phyloP scores from a whole-genome alignment of 2,888 invertebrate genomes.

The Carabus problematicus region DNA sequence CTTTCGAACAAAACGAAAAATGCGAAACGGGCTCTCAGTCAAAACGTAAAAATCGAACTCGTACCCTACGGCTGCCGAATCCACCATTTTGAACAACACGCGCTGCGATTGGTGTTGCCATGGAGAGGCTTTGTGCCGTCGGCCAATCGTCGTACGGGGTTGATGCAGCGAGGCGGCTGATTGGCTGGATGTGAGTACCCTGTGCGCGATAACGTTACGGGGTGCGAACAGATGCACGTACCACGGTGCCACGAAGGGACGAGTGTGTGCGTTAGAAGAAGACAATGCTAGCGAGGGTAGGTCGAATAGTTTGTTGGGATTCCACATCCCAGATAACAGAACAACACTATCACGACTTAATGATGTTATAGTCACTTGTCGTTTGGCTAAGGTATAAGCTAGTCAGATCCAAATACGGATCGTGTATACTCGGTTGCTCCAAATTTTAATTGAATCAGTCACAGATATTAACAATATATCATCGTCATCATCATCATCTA shows the following conservation, averaged over 20 bases:
- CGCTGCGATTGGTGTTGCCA: slow-evolving; percentile 59
- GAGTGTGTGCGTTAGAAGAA: slow-evolving; percentile 43
- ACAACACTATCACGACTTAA: slow-evolving; percentile 62
- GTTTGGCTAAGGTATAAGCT: slow-evolving; percentile 61
- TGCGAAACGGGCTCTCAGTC: slow-evolving; percentile 55
- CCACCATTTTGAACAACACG: slow-evolving; percentile 57
- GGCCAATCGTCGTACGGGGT: slow-evolving; percentile 59
- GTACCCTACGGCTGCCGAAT: slow-evolving; percentile 53
- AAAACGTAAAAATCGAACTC: slow-evolving; percentile 61
- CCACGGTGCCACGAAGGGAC: slow-evolving; percentile 42
- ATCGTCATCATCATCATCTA: no score
- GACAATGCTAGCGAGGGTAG: slow-evolving; percentile 43
- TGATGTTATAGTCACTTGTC: slow-evolving; percentile 62
- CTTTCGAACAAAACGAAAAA: slow-evolving; percentile 50
- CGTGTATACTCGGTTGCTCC: slow-evolving; percentile 50
- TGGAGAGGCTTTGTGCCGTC: slow-evolving; percentile 55
- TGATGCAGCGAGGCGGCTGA: slow-evolving; percentile 45
- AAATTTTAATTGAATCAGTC: slow-evolving; percentile 61
- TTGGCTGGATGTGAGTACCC: slow-evolving; percentile 42
- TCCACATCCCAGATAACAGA: slow-evolving; percentile 57
- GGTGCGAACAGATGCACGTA: slow-evolving; percentile 40
- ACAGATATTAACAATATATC: slow-evolving; percentile 60
- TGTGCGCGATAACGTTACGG: slow-evolving; percentile 26
- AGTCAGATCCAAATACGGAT: slow-evolving; percentile 58
- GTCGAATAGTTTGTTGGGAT: slow-evolving; percentile 50